Evolutionary conservation across 2,888 invertebrate genomes (phyloP).

Genomic region (Digitonthophagus gazella): DNA sequence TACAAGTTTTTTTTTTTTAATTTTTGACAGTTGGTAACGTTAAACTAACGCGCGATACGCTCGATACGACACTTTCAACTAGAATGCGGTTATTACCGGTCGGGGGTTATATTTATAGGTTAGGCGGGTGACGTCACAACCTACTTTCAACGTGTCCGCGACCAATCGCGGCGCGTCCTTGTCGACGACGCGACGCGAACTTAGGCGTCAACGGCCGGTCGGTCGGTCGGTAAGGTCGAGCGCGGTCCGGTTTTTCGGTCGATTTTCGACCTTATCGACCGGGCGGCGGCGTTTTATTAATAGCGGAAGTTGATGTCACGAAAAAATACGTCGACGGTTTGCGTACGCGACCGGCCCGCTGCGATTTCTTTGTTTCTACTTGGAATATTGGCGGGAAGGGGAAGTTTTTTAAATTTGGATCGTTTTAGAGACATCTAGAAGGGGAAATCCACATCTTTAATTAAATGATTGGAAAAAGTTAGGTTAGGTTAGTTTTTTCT

Average conservation of each 20-base stretch:
- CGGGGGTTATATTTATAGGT: constrained; percentile 46
- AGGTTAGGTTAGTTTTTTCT: not conserved
- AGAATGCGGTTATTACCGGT: constrained; percentile 42
- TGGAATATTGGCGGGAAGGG: constrained; percentile 17
- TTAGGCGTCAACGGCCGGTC: constrained; percentile 44
- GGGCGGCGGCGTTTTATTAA: constrained; percentile 44
- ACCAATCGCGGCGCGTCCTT: constrained; percentile 52
- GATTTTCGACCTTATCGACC: constrained; percentile 43
- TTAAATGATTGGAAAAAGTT: too few species aligned
- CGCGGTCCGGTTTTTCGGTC: constrained; percentile 32
- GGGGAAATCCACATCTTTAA: too few species aligned
- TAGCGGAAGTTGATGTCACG: constrained; percentile 48
- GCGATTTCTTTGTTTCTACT: constrained; percentile 48
- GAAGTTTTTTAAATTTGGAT: constrained; percentile 4
- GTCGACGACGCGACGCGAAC: constrained; percentile 44
- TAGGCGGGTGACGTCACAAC: constrained; percentile 56
- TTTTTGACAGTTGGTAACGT: not conserved
- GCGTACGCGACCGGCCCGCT: constrained; percentile 44
- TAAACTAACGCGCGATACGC: constrained; percentile 4
- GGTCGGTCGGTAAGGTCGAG: constrained; percentile 40
- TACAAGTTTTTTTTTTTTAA: constrained; percentile 1
- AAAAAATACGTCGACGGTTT: constrained; percentile 42
- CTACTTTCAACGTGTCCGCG: constrained; percentile 55
- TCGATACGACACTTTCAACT: constrained; percentile 44
- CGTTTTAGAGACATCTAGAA: not conserved